Conservation (phyloP, 1,140 invertebrate species). For the Brachionus rubens region DNA sequence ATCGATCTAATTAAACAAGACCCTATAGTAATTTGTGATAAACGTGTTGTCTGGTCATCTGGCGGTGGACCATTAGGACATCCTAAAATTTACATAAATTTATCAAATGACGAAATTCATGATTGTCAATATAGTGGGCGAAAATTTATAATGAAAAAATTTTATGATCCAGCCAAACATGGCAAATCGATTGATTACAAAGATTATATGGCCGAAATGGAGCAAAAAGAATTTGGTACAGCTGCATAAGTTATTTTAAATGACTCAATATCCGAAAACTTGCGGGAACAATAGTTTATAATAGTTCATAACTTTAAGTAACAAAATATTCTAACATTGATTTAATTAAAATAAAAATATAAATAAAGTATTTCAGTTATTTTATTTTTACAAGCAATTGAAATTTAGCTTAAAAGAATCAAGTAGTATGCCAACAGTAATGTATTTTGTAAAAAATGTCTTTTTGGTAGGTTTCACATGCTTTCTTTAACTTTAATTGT, state of each 20-base stretch:
- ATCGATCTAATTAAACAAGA: slow-evolving; percentile 42
- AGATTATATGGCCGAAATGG: slow-evolving; percentile 28
- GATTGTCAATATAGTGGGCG: slow-evolving; percentile 46
- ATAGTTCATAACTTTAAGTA: too few relatives aligned
- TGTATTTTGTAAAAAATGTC: too few relatives aligned
- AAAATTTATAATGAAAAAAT: slow-evolving; percentile 45
- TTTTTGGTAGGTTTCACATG: too few relatives aligned
- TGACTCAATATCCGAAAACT: too few relatives aligned
- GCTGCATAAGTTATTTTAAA: neutral
- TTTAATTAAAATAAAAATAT: too few relatives aligned
- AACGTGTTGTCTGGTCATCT: slow-evolving; percentile 18
- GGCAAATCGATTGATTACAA: slow-evolving; percentile 42
- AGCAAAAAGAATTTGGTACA: neutral
- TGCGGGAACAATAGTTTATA: too few relatives aligned
- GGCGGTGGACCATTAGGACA: slow-evolving; percentile 43
- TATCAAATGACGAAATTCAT: slow-evolving; percentile 14
- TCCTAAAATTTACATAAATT: slow-evolving; percentile 45
- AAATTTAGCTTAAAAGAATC: too few relatives aligned
- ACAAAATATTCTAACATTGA: too few relatives aligned
- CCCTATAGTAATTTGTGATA: slow-evolving; percentile 41
- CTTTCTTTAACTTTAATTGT: too few relatives aligned
- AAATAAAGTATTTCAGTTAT: too few relatives aligned
- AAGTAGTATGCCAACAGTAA: too few relatives aligned
- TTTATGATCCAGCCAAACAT: slow-evolving; percentile 36
- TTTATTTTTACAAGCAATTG: too few relatives aligned